A percentile compares a stretch with the other conserved stretches of the same genome.
Conservation (phyloP, 1,140 invertebrate species). For the Sarcophaga bullata region DNA sequence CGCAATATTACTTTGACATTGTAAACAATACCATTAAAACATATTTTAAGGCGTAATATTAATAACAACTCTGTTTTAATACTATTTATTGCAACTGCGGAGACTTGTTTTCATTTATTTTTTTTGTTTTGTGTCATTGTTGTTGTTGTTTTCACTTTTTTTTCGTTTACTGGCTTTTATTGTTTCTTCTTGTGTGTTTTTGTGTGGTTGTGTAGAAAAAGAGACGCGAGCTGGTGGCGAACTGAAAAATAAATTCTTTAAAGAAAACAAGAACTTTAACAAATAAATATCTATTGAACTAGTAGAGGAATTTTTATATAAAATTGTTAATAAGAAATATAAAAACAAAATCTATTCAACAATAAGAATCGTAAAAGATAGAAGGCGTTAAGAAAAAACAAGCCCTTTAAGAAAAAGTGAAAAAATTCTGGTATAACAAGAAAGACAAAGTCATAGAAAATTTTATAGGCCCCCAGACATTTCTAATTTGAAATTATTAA, state of each 20-base stretch:
- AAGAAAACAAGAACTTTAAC: not conserved
- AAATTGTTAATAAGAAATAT: not conserved
- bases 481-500: not conserved
- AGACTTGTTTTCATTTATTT: not conserved
- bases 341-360: not conserved
- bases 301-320: not conserved
- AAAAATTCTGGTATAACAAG: constrained; percentile 25
- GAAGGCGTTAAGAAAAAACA: not conserved
- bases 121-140: not conserved
- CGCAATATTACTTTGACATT: too few species aligned
- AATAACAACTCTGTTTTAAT: not conserved
- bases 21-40: too few species aligned
- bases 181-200: constrained; percentile 9
- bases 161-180: not conserved
- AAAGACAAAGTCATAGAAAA: not conserved
- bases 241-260: not conserved
- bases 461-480: not conserved
- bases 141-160: constrained; percentile 20
- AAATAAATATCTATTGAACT: not conserved
- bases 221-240: not conserved
- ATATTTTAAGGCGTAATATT: not conserved
- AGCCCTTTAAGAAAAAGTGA: not conserved
- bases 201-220: not conserved
- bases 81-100: not conserved
- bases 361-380: not conserved